Conservation (phyloP, 2,888 invertebrate genomes). For the Myathropa florea region DNA sequence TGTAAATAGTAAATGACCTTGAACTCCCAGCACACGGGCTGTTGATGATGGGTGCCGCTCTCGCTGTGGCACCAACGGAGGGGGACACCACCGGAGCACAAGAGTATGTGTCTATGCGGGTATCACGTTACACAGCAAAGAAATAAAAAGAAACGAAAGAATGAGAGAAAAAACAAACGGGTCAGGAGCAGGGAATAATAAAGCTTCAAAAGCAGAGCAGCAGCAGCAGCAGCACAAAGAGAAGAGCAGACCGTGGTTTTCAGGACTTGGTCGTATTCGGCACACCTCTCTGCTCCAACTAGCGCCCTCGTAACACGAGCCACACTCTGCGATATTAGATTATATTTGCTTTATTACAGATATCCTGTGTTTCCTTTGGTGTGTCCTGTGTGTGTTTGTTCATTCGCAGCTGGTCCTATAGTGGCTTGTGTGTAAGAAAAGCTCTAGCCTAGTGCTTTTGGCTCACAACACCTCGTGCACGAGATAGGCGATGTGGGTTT, state of each 20-base stretch:
- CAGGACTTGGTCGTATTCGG: slow-evolving; percentile 7
- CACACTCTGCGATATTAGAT: background rate
- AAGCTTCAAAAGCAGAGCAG: slow-evolving; percentile 57
- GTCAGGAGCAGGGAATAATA: background rate
- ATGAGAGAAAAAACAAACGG: slow-evolving; percentile 69
- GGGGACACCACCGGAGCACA: slow-evolving; percentile 5
- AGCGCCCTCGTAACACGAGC: background rate
- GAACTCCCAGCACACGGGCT: slow-evolving; percentile 75
- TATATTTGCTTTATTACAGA: slow-evolving; percentile 33
- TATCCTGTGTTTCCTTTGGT: slow-evolving; percentile 10
- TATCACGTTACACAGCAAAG: slow-evolving; percentile 26
- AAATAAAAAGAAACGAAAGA: slow-evolving; percentile 52
- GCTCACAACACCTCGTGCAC: background rate
- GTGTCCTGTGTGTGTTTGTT: slow-evolving; percentile 11
- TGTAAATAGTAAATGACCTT: slow-evolving; percentile 79
- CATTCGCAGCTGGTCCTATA: slow-evolving; percentile 22
- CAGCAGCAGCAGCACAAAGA: background rate
- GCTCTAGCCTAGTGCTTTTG: slow-evolving; percentile 22
- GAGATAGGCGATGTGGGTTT: too few species aligned
- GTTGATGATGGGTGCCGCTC: slow-evolving; percentile 33
- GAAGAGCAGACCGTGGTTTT: slow-evolving; percentile 48
- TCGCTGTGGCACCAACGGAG: background rate
- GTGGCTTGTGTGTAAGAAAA: background rate
- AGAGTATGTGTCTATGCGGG: slow-evolving; percentile 37
- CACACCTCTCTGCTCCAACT: background rate